Base-by-base conservation (phyloP, 1,140 invertebrate genomes). In the Drosophila auraria region DNA sequence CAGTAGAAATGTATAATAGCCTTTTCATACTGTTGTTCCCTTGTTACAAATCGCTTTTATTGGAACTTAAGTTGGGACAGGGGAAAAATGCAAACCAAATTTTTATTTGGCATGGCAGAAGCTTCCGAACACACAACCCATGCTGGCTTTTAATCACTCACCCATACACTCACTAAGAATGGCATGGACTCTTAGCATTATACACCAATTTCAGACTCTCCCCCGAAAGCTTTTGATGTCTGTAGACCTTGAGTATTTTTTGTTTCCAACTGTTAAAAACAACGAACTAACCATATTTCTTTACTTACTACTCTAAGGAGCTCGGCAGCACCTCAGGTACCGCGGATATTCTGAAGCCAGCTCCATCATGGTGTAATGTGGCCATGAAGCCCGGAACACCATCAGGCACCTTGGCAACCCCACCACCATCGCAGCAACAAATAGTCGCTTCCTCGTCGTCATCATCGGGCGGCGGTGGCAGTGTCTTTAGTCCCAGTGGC, bases 321-420 rank as follows among this genome's bases (percentile, higher is more conserved):
- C 86, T 89, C 7, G 82, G 62, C 12, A 70, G 66, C 45, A 76
- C 30, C 42, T 58, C 80, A 38, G 91, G 86, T 8, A 60, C 78
- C 33, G 54, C 83, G 11, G 92, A 93, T 58, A 63, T 93, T 49
- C 60, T 93, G 51, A 93, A 93, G 70, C 83, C 89, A 1, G 92
- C 92, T 27, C 92, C 92, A 17, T 93, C 92, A 1, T 93, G 92
- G 92, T 91, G 83, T 53, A 93, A 93, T 75, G 89, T 93, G 57
- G 89, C 92, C 17, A 63, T 91, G 25, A 92, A 90, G 53, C 65
- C 86, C 1, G 90, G 78, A 4, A 44, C 79, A 23, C 42, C 81
- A 9, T 69, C 60, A 42, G 77, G 38, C 56, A 62, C 51, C 47
- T 30, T 79, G 36, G 75, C 62, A 30, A 82, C 87, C 33, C 71